phyloP scores from a whole-genome alignment of 2,113 vertebrate genomes.

The Barnardius zonarius region DNA sequence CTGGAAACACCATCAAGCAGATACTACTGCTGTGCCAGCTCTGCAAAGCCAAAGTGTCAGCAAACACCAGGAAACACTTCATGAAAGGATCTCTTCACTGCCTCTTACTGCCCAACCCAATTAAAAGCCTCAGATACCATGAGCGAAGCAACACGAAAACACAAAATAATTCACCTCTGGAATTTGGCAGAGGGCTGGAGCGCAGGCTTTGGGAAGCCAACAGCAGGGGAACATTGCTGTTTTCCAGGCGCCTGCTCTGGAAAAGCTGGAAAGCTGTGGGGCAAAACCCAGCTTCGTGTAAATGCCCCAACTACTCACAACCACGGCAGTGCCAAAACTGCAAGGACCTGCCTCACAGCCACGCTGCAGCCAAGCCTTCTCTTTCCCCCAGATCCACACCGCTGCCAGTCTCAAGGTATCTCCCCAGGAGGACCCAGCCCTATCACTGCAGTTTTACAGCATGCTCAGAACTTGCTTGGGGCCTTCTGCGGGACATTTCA shows the following conservation, averaged over 20 bases:
- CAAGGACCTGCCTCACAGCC: background rate
- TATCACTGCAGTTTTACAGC: background rate
- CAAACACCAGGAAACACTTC: background rate
- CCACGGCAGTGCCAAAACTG: accelerated
- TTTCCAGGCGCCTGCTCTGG: background rate
- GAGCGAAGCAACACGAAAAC: background rate
- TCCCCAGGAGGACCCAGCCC: background rate
- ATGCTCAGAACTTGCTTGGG: background rate
- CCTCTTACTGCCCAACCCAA: background rate
- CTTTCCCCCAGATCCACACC: background rate
- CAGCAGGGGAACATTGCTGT: accelerated
- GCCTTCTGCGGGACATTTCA: background rate
- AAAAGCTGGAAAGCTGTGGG: background rate
- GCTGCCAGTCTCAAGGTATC: background rate
- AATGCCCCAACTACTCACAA: accelerated
- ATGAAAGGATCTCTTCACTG: background rate
- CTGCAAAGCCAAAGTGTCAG: background rate
- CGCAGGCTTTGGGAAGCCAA: background rate
- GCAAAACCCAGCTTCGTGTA: background rate
- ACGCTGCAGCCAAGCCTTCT: accelerated
- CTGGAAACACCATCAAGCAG: background rate
- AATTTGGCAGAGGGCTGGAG: background rate
- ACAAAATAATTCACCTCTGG: background rate
- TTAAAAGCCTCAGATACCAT: background rate
- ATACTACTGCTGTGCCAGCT: background rate